Evolutionary conservation across 2,888 invertebrate genomes (phyloP).

Genomic region (Ophioninae sp.): DNA sequence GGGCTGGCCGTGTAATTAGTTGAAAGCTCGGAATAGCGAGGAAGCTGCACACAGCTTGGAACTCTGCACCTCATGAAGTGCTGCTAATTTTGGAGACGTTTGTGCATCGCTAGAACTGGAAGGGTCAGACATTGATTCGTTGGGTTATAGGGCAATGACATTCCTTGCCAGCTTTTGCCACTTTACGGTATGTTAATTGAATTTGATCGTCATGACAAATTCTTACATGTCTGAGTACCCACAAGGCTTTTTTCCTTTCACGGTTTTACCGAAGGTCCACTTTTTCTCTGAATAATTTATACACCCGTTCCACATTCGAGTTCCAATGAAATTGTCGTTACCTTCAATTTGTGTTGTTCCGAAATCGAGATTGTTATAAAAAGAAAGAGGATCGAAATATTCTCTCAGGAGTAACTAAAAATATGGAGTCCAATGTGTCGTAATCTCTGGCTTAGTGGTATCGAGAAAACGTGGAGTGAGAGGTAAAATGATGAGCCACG

Average conservation of each 20-base stretch:
- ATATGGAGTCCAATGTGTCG: too few species aligned
- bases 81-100: not conserved
- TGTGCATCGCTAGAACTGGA: not conserved
- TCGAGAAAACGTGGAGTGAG: too few species aligned
- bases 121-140: conserved; percentile 46
- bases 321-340: too few species aligned
- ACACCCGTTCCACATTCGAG: too few species aligned
- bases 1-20: conserved; percentile 40
- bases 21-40: conserved; percentile 39
- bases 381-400: too few species aligned
- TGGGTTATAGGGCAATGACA: conserved; percentile 36
- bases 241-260: not conserved
- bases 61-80: conserved; percentile 19
- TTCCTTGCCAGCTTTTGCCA: conserved; percentile 7
- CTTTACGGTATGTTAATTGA: not conserved
- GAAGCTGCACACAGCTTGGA: conserved; percentile 15
- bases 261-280: too few species aligned
- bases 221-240: not conserved
- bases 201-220: not conserved
- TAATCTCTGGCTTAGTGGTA: too few species aligned
- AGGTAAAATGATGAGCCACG: too few species aligned
- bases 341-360: too few species aligned
- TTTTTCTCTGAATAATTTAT: too few species aligned
- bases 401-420: too few species aligned
- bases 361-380: too few species aligned